Conservation (phyloP, 2,888 invertebrate genomes). For the Nymphalis c-album region DNA sequence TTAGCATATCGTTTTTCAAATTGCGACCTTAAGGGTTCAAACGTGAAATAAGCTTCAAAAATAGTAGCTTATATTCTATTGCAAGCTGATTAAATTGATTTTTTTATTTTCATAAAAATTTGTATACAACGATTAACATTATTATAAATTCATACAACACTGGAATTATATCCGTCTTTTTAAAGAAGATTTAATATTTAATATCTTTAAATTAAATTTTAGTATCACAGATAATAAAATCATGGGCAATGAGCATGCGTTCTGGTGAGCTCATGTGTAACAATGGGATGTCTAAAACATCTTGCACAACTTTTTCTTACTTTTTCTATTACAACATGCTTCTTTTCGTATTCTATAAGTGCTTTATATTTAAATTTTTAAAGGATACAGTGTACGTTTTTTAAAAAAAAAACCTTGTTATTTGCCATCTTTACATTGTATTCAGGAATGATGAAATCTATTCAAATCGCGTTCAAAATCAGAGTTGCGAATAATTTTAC, state of each 20-base stretch:
- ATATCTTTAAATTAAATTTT: too few species aligned
- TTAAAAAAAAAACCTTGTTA: constrained; percentile 12
- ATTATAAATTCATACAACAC: too few species aligned
- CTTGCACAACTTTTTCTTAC: neutral
- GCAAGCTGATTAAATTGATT: too few species aligned
- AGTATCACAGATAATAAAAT: neutral
- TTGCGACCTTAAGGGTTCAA: too few species aligned
- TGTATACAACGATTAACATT: too few species aligned
- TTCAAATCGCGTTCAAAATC: constrained; percentile 39
- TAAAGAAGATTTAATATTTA: too few species aligned
- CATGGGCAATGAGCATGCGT: neutral
- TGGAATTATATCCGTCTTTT: too few species aligned
- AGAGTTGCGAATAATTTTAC: constrained; percentile 32
- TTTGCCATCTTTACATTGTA: constrained; percentile 15
- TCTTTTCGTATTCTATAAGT: constrained; percentile 15
- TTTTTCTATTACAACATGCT: constrained; percentile 13
- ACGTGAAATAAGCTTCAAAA: too few species aligned
- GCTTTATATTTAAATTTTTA: constrained; percentile 18
- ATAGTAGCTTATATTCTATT: too few species aligned
- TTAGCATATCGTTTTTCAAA: too few species aligned
- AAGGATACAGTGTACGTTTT: constrained; percentile 18
- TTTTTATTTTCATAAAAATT: too few species aligned
- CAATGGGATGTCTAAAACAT: constrained; percentile 3
- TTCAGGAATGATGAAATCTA: constrained; percentile 27
- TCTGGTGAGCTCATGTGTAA: neutral